A percentile compares a stretch with the other conserved stretches of the same genome.
Evolutionary conservation across 2,888 invertebrate species (phyloP).

Genomic region (Mythimna lalbum): DNA sequence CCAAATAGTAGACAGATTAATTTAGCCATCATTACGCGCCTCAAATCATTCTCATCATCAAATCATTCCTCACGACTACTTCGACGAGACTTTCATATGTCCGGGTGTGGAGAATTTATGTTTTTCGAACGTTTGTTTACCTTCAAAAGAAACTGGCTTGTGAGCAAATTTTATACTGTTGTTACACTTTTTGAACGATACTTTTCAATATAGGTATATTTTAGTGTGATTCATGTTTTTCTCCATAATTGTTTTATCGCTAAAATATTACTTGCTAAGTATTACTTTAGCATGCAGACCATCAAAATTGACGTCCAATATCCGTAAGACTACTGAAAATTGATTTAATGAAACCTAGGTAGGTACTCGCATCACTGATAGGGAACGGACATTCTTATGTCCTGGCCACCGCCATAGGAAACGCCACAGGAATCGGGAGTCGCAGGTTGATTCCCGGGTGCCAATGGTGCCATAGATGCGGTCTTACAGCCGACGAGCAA

Average conservation of each 20-base stretch:
- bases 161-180: neutral
- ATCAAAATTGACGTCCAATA: neutral
- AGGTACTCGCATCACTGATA: neutral
- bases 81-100: conserved; percentile 58
- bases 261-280: neutral
- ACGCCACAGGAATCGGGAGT: no score
- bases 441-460: no score
- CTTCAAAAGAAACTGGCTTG: conserved; percentile 18
- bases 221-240: neutral
- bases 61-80: conserved; percentile 54
- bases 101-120: conserved; percentile 43
- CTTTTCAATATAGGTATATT: neutral
- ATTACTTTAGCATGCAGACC: neutral
- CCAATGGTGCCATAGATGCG: no score
- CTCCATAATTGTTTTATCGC: neutral
- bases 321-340: neutral
- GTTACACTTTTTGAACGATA: neutral
- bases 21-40: conserved; percentile 70
- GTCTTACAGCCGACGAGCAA: no score
- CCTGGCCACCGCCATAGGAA: no score
- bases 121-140: conserved; percentile 41
- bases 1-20: conserved; percentile 75
- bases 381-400: no score
- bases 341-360: neutral
- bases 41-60: conserved; percentile 54